A percentile compares a stretch with the other conserved stretches of the same genome.
Conservation (phyloP, 2,797 vertebrate species). For the Austrolebias charrua region DNA sequence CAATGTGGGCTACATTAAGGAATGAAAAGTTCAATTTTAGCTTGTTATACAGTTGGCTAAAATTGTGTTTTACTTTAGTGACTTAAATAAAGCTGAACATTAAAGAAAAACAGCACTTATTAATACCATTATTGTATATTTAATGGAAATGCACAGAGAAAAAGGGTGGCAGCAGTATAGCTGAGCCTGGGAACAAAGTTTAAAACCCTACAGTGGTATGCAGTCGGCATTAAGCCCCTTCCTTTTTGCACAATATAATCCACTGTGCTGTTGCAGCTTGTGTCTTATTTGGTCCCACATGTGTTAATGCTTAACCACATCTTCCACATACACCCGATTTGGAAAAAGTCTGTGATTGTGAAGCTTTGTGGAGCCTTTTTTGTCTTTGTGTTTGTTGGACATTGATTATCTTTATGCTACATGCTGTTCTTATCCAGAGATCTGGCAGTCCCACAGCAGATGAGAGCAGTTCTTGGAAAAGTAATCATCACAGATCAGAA, state of each 20-base stretch:
- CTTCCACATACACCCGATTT: constrained; percentile 16
- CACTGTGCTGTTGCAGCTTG: background rate
- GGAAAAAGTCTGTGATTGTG: constrained; percentile 19
- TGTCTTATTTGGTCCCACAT: constrained; percentile 19
- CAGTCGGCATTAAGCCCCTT: constrained; percentile 12
- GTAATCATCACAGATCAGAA: constrained; percentile 52
- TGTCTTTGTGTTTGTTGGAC: constrained; percentile 24
- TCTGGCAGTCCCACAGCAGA: constrained; percentile 69
- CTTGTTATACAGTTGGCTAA: background rate
- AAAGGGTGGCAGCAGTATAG: background rate
- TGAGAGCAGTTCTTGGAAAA: constrained; percentile 60
- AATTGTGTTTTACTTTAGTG: background rate
- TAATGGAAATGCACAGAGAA: no score
- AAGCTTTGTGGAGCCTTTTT: constrained; percentile 3
- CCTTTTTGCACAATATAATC: background rate
- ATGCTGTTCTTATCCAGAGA: constrained; percentile 60
- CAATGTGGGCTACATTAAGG: background rate
- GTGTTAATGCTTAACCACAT: constrained; percentile 48
- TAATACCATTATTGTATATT: no score
- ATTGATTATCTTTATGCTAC: constrained; percentile 34
- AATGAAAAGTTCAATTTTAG: background rate
- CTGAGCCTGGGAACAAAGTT: background rate
- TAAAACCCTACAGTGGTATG: constrained; percentile 1
- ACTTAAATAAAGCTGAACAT: no score
- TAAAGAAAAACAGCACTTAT: no score